Evolutionary conservation across 2,797 vertebrate species (phyloP).

Genomic region (Selene dorsalis): DNA sequence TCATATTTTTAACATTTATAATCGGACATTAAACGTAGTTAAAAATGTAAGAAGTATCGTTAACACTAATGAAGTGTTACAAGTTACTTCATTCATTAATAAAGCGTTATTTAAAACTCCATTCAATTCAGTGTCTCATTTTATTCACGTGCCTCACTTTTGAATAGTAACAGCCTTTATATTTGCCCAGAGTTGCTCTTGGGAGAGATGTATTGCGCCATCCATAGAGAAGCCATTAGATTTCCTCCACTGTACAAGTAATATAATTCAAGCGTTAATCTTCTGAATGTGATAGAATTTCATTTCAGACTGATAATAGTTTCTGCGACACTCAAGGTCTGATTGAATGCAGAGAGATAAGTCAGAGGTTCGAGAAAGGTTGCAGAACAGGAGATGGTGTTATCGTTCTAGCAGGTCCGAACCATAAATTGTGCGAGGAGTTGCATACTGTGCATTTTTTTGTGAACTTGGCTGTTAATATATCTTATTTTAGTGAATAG

Average conservation of each 20-base stretch:
- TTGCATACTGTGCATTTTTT: constrained; percentile 44
- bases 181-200: constrained; percentile 8
- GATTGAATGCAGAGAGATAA: constrained; percentile 46
- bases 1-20: background rate
- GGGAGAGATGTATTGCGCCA: constrained; percentile 13
- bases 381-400: constrained; percentile 15
- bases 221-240: constrained; percentile 27
- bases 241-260: constrained; percentile 7
- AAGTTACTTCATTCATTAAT: background rate
- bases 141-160: constrained; percentile 9
- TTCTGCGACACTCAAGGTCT: constrained; percentile 29
- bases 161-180: background rate
- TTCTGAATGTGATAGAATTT: constrained; percentile 34
- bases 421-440: constrained; percentile 35
- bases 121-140: background rate
- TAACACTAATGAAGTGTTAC: background rate
- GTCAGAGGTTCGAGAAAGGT: constrained; percentile 33
- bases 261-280: constrained; percentile 35
- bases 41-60: background rate
- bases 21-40: background rate
- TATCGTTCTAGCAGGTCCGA: constrained; percentile 4
- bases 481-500: constrained; percentile 16
- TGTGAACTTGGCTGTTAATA: constrained; percentile 15
- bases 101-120: background rate
- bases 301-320: constrained; percentile 32